Conservation (phyloP, 2,113 vertebrate genomes). For the Phaethon lepturus region DNA sequence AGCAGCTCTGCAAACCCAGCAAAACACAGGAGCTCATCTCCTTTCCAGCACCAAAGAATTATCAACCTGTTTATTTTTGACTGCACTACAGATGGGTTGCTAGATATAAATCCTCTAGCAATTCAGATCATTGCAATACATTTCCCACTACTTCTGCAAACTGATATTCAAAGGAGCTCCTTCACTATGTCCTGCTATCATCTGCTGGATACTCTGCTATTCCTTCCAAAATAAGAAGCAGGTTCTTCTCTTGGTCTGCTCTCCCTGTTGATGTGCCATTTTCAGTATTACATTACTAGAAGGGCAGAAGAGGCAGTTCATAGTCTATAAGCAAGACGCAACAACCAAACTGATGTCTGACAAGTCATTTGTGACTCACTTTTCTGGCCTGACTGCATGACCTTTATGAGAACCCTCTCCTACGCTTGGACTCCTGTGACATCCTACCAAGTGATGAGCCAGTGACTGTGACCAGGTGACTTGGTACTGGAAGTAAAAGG, state of each 20-base stretch:
- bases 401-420: background rate
- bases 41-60: background rate
- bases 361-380: background rate
- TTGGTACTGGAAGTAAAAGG: background rate
- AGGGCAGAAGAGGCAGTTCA: background rate
- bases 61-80: background rate
- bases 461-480: fast-evolving
- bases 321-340: background rate
- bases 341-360: background rate
- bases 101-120: background rate
- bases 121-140: background rate
- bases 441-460: background rate
- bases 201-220: background rate
- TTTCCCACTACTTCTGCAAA: background rate
- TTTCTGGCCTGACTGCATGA: background rate
- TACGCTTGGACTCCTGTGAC: background rate
- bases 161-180: background rate
- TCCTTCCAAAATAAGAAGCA: background rate
- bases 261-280: background rate
- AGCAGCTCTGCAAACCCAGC: background rate
- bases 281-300: background rate
- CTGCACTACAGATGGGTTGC: background rate
- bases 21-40: background rate
- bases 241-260: background rate
- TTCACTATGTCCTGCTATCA: background rate